A percentile compares a stretch with the other conserved stretches of the same genome.
Conservation (phyloP, 2,797 vertebrate genomes). For the Parotocinclus haroldoi region DNA sequence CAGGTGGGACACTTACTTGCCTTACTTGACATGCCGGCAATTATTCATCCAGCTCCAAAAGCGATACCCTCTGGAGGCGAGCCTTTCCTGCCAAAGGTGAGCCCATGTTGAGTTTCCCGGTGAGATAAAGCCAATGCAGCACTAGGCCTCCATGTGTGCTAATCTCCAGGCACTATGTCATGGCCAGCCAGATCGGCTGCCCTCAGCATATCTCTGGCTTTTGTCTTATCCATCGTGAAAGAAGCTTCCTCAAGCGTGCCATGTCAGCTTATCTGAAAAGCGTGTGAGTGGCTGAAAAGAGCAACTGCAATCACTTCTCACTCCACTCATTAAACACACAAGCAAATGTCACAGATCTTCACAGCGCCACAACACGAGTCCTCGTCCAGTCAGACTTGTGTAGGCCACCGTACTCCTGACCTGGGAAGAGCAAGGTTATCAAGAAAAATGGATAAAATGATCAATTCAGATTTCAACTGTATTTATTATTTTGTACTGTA, state of each 20-base stretch:
- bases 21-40: constrained; percentile 31
- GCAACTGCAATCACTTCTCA: constrained; percentile 46
- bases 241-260: constrained; percentile 45
- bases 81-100: constrained; percentile 33
- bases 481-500: no score
- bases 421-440: no score
- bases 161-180: constrained; percentile 43
- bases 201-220: constrained; percentile 34
- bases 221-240: constrained; percentile 47
- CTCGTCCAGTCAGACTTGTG: neutral
- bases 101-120: constrained; percentile 27
- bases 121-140: constrained; percentile 42
- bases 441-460: no score
- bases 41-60: constrained; percentile 18
- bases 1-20: constrained; percentile 19
- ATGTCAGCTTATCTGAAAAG: constrained; percentile 55
- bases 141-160: constrained; percentile 17
- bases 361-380: neutral
- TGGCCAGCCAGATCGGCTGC: constrained; percentile 32
- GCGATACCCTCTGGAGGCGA: neutral
- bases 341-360: constrained; percentile 53
- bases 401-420: constrained; percentile 3
- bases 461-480: no score
- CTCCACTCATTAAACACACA: constrained; percentile 54
- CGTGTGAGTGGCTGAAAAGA: constrained; percentile 36